phyloP scores from a whole-genome alignment of 2,113 vertebrate genomes.

The Greenwoodochromis staneri region DNA sequence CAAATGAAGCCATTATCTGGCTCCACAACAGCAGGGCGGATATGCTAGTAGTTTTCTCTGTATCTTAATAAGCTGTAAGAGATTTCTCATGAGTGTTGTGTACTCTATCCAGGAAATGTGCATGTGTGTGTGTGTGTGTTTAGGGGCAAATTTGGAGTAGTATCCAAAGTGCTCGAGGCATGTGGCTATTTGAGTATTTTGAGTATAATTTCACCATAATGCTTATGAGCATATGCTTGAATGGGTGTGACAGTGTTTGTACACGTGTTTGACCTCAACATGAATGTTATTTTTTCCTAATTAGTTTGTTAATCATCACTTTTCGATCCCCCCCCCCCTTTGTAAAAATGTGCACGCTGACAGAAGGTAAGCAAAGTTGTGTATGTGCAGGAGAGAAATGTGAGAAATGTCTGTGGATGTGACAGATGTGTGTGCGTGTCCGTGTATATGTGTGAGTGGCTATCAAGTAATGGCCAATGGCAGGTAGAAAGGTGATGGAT shows the following conservation, averaged over 20 bases:
- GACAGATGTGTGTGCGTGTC: neutral
- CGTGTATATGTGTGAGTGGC: conserved; percentile 22
- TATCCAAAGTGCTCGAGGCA: neutral
- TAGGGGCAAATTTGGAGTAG: neutral
- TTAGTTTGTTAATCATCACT: conserved; percentile 26
- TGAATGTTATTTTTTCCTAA: neutral
- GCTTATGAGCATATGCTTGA: neutral
- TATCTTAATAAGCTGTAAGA: neutral
- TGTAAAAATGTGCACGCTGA: neutral
- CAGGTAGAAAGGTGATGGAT: conserved; percentile 70
- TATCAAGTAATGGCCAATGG: conserved; percentile 47
- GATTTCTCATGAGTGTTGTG: neutral
- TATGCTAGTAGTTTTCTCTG: neutral
- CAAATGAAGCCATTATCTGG: neutral
- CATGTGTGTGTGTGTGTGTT: neutral
- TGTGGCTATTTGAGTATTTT: neutral
- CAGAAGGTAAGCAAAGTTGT: neutral
- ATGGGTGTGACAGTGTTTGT: neutral
- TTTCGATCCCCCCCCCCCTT: neutral
- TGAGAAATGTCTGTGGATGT: neutral
- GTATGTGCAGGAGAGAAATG: neutral
- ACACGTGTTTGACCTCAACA: neutral
- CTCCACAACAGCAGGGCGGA: neutral
- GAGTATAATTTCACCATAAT: neutral
- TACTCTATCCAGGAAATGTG: neutral